Percentiles rank a stretch among this genome's conserved stretches.
These are phyloP conservation scores for Sarotherodon lohbergeri DNA, from an alignment of 2,113 vertebrate species.

Conservation along the genomic window DNA sequence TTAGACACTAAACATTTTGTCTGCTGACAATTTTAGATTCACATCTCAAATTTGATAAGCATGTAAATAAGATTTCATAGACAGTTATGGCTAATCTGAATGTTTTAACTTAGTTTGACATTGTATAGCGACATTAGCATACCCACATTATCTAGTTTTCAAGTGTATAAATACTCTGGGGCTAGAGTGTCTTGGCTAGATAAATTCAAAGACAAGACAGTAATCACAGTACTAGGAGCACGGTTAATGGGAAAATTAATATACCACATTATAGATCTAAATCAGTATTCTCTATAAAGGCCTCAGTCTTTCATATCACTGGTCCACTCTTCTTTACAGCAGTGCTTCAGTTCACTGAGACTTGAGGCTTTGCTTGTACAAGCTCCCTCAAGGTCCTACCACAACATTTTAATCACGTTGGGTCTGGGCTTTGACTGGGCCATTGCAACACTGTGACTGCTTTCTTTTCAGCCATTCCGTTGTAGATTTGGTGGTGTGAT, in stretches of 20 bases:
- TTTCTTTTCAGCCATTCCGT: background rate
- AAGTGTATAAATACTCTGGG: background rate
- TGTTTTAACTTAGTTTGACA: background rate
- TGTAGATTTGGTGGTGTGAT: background rate
- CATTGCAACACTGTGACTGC: background rate
- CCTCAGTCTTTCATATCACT: background rate
- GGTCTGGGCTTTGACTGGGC: background rate
- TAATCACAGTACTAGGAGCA: fast-evolving
- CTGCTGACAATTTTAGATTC: background rate
- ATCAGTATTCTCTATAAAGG: background rate
- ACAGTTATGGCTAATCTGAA: background rate
- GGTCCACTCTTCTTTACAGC: background rate
- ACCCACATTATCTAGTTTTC: background rate
- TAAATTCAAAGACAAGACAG: background rate
- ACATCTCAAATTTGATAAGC: background rate
- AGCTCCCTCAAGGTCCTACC: background rate
- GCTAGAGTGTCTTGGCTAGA: background rate
- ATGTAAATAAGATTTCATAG: fast-evolving
- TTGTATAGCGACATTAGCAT: fast-evolving
- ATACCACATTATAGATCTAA: background rate
- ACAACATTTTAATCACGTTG: background rate
- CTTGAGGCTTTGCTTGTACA: fast-evolving
- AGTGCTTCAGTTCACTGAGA: background rate
- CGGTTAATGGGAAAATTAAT: background rate
- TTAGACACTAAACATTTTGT: background rate